Evolutionary conservation across 2,113 vertebrate species (phyloP).

Genomic region (Dicerorhinus sumatrensis): DNA sequence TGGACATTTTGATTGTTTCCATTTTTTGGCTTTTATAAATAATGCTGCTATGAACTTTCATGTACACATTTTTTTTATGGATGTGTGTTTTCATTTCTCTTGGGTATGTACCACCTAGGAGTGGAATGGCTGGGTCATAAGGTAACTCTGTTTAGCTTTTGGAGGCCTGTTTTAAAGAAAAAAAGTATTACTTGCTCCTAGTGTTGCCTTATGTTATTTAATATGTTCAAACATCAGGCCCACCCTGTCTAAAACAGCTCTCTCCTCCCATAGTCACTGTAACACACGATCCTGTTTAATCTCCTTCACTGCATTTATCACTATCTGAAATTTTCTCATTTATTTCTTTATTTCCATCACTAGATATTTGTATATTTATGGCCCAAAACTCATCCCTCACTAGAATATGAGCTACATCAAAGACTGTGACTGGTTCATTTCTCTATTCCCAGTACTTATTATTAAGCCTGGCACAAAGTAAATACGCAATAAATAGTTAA

Average conservation of each 20-base stretch:
- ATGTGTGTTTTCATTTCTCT: not conserved
- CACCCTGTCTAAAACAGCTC: not conserved
- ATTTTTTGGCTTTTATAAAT: not conserved
- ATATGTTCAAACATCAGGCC: not conserved
- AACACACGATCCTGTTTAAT: not conserved
- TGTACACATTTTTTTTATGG: not conserved
- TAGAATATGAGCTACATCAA: not conserved
- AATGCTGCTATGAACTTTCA: not conserved
- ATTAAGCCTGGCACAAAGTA: not conserved
- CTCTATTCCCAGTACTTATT: not conserved
- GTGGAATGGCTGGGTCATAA: not conserved
- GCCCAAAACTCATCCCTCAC: not conserved
- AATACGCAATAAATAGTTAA: not conserved
- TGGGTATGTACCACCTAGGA: not conserved
- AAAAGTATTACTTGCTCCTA: not conserved
- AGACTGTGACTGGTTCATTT: not conserved
- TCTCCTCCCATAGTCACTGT: not conserved
- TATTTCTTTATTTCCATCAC: not conserved
- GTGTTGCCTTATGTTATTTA: not conserved
- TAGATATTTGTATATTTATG: not conserved
- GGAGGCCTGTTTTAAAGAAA: not conserved
- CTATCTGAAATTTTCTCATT: not conserved
- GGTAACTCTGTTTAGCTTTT: not conserved
- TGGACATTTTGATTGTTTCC: not conserved
- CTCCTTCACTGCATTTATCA: not conserved